A percentile compares a stretch with the other conserved stretches of the same genome.
These are phyloP conservation scores for Cathartes aura DNA, from an alignment of 2,113 vertebrate genomes.

Conservation along the genomic window DNA sequence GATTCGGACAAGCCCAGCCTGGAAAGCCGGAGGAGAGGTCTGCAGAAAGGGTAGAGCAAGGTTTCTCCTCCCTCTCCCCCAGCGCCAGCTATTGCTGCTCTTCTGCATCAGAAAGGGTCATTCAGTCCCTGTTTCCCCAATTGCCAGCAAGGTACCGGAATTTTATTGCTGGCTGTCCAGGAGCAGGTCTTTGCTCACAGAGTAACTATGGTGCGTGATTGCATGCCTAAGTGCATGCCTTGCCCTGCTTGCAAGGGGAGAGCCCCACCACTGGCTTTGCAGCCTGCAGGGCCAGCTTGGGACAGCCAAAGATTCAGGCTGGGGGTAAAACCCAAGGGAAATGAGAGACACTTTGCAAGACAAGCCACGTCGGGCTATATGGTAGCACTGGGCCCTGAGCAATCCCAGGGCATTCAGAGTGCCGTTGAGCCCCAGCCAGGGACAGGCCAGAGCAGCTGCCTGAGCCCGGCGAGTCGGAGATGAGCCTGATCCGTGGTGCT, in stretches of 20 bases:
- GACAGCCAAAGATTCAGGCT: neutral
- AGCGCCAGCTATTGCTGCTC: neutral
- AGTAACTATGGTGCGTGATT: neutral
- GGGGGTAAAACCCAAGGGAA: neutral
- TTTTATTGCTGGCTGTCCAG: neutral
- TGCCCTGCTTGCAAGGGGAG: neutral
- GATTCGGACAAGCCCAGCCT: neutral
- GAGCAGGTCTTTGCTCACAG: neutral
- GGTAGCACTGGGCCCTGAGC: neutral
- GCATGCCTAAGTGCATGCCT: neutral
- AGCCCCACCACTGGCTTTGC: neutral
- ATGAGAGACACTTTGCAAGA: neutral
- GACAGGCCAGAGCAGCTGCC: neutral
- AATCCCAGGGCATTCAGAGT: neutral
- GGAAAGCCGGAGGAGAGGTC: neutral
- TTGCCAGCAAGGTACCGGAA: neutral
- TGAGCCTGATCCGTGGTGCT: neutral
- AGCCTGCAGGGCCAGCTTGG: neutral
- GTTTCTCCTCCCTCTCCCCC: neutral
- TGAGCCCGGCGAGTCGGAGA: fast-evolving
- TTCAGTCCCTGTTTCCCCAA: neutral
- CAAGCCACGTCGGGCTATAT: fast-evolving
- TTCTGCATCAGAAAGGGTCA: neutral
- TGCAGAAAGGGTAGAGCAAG: neutral
- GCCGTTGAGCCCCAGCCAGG: neutral